phyloP scores from a whole-genome alignment of 2,797 vertebrate genomes.

The Pangasius larnaudii region DNA sequence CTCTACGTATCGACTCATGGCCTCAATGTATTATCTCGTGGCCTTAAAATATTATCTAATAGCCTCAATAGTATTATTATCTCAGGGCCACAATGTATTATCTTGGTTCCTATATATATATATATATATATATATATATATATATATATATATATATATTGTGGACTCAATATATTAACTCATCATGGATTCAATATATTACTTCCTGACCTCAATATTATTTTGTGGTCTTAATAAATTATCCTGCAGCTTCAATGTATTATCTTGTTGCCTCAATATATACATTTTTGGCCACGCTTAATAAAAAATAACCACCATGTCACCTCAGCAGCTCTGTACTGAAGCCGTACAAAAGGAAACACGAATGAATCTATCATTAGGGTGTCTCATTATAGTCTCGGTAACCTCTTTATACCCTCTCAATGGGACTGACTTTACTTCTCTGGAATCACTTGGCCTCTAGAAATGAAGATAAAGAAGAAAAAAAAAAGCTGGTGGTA shows the following conservation, averaged over 20 bases:
- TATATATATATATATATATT: too few relatives aligned
- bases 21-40: background rate
- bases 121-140: background rate
- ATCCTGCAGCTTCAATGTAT: background rate
- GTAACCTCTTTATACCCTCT: conserved; percentile 20
- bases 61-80: background rate
- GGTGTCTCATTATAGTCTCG: background rate
- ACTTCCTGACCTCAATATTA: background rate
- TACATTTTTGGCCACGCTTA: background rate
- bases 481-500: background rate
- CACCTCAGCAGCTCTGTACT: background rate
- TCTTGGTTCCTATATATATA: background rate
- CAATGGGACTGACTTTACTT: background rate
- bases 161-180: background rate
- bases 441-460: conserved; percentile 12
- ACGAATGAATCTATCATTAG: conserved; percentile 3
- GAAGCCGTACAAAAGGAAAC: conserved; percentile 1
- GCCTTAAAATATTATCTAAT: background rate
- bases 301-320: background rate
- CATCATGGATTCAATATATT: background rate
- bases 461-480: conserved; percentile 37
- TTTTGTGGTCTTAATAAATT: background rate
- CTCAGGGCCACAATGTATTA: background rate
- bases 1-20: too few relatives aligned
- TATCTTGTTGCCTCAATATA: background rate